phyloP scores from a whole-genome alignment of 2,797 vertebrate species.

The Gallinago stenura region DNA sequence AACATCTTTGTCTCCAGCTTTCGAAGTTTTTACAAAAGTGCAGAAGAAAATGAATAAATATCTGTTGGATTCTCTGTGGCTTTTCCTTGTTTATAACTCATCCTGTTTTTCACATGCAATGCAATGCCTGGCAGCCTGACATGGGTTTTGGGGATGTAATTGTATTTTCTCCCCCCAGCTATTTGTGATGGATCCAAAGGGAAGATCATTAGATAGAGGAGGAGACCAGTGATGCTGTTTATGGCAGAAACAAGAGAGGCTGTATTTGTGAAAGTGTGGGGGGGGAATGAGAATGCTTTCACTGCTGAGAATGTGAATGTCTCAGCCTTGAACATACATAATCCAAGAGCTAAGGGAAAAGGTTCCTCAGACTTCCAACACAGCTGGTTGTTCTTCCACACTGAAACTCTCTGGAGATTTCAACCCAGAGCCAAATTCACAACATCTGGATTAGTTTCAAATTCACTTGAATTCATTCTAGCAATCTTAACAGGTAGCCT shows the following conservation, averaged over 20 bases:
- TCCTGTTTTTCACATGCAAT: not conserved
- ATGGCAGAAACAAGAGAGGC: not conserved
- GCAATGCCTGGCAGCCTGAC: not conserved
- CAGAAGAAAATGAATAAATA: not conserved
- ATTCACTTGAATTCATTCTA: not conserved
- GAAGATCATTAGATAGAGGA: not conserved
- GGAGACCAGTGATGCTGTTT: not conserved
- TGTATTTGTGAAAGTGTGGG: not conserved
- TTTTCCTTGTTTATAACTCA: not conserved
- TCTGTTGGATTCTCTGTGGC: not conserved
- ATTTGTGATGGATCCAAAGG: not conserved
- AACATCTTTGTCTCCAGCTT: not conserved
- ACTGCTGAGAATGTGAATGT: not conserved
- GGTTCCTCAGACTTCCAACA: not conserved
- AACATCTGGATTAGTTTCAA: not conserved
- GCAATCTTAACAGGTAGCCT: not conserved
- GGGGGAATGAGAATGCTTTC: not conserved
- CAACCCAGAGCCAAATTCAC: not conserved
- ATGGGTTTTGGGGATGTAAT: not conserved
- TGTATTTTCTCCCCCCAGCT: not conserved
- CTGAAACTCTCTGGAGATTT: not conserved
- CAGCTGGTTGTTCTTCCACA: not conserved
- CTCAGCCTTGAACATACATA: not conserved
- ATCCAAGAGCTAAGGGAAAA: not conserved
- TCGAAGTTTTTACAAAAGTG: not conserved